phyloP scores from a whole-genome alignment of 2,113 vertebrate genomes.

The Corapipo altera region DNA sequence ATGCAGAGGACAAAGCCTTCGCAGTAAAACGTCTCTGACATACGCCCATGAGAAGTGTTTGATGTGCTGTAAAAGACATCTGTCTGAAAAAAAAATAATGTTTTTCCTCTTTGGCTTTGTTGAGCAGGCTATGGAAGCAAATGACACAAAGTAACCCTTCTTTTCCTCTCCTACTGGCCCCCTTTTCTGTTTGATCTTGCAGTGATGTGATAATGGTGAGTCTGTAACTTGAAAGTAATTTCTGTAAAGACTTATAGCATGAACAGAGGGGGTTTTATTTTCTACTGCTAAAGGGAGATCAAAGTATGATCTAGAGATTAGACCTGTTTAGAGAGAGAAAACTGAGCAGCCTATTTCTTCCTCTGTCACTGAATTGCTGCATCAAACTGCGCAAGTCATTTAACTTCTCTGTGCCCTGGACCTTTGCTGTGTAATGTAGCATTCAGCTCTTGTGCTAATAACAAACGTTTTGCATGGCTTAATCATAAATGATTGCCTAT shows the following conservation, averaged over 20 bases:
- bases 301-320: constrained; percentile 49
- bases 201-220: constrained; percentile 31
- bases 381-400: neutral
- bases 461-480: constrained; percentile 17
- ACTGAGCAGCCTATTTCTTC: constrained; percentile 8
- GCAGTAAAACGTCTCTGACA: constrained; percentile 27
- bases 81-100: neutral
- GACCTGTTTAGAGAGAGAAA: neutral
- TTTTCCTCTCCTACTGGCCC: constrained; percentile 25
- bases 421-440: neutral
- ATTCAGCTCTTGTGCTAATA: neutral
- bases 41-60: constrained; percentile 21
- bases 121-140: neutral
- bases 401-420: neutral
- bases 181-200: constrained; percentile 46
- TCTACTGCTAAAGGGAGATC: constrained; percentile 15
- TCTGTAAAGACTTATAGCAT: constrained; percentile 2
- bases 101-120: constrained; percentile 46
- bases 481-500: constrained; percentile 22
- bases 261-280: constrained; percentile 38
- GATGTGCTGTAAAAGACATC: constrained; percentile 43
- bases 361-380: neutral
- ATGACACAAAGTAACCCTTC: constrained; percentile 38
- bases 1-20: constrained; percentile 41
- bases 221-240: constrained; percentile 51